Base-by-base conservation (phyloP, 2,888 invertebrate species). In the Sepiola atlantica region DNA sequence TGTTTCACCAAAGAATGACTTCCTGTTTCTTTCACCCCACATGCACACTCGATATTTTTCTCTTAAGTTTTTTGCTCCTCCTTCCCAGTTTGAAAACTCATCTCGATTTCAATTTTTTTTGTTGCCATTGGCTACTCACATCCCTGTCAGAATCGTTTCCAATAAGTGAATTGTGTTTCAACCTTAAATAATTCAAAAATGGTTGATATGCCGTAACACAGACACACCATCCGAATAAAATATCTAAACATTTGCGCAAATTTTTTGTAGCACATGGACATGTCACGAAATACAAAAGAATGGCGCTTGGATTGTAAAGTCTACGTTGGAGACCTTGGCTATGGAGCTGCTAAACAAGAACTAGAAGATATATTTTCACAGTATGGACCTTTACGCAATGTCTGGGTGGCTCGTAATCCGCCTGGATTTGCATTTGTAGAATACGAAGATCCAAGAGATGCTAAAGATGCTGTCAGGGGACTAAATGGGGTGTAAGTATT, bases 401-500 rank as follows among this genome's bases (percentile, higher is more conserved):
- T 99, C 92, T 99, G 99, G 99, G 99, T 99, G 94, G 99, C 99
- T 0, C 98, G 99, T 96, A 99, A 99, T 97, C 99, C 99, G 92
- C 99, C 99, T 21, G 99, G 97, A 14, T 97, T 97, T 96, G 97
- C 97, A 21, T 97, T 97, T 95, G 97, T 97, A n/a, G 97, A 97
- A 95, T 97, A 97, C 95, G 97, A 97, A 91, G 96, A 96, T 94
- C 95, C 95, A 12, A 93, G 96, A 94, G 96, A 96, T 96, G 97
- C 97, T 91, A 97, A 97, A 94, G 97, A 97, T 95, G 97, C 97
- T 16, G 96, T 97, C 21, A 96, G 97, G 94, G 97, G 96, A 32
- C 95, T 97, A 55, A 97, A 97, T 96, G 97, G 97, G 96, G 96
- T 95, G 96, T 96, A 95, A 96, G 96, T 95, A 55, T 55, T 24